Conservation (phyloP, 2,797 vertebrate genomes). For the Tokudaia tokunoshimensis region DNA sequence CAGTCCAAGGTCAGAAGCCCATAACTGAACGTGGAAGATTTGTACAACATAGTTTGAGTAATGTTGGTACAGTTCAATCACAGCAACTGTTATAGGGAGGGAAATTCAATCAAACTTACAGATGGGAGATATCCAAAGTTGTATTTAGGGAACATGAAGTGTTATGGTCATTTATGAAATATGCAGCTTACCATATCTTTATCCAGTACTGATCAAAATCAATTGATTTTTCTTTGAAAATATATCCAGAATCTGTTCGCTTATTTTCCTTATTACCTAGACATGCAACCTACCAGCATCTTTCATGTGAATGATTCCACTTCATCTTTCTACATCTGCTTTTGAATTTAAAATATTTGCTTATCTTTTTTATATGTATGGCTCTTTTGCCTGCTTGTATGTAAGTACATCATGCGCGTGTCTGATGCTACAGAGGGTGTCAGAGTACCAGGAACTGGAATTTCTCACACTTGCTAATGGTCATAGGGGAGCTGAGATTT, state of each 20-base stretch:
- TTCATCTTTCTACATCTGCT: background rate
- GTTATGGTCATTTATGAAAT: background rate
- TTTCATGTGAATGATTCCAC: background rate
- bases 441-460: background rate
- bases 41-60: background rate
- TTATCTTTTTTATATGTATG: background rate
- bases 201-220: background rate
- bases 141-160: background rate
- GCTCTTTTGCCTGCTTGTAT: background rate
- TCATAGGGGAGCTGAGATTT: background rate
- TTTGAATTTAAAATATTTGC: background rate
- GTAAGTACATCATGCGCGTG: background rate
- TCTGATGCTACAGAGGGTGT: background rate
- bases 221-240: constrained; percentile 46
- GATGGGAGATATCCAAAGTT: background rate
- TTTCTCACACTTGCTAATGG: background rate
- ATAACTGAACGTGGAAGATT: background rate
- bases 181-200: background rate
- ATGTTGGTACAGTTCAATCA: background rate
- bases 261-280: background rate
- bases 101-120: background rate
- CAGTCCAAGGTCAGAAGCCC: background rate
- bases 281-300: background rate
- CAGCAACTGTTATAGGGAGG: background rate
- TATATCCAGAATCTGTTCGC: background rate